A percentile compares a stretch with the other conserved stretches of the same genome.
Evolutionary conservation across 2,888 invertebrate species (phyloP).

Genomic region (Lasius platythorax): DNA sequence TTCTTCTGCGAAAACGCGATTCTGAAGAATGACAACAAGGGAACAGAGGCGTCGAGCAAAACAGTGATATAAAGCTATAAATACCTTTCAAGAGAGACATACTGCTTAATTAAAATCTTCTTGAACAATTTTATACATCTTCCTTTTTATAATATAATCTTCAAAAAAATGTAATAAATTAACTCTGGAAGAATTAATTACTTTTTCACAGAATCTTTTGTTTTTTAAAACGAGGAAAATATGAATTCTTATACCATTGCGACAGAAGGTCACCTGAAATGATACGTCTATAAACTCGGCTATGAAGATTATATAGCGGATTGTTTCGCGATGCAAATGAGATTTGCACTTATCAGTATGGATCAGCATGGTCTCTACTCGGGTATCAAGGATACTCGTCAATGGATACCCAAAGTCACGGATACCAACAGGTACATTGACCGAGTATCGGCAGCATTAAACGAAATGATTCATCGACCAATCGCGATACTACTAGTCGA

Average conservation of each 20-base stretch:
- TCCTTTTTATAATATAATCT: background rate
- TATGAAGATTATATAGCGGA: background rate
- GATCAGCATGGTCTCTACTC: background rate
- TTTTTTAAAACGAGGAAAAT: conserved; percentile 1
- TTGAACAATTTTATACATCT: background rate
- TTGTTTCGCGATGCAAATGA: conserved; percentile 3
- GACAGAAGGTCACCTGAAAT: background rate
- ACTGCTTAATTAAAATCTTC: conserved; percentile 5
- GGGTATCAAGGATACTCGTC: background rate
- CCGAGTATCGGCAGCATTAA: conserved; percentile 36
- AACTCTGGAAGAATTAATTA: background rate
- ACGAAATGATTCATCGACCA: conserved; percentile 17
- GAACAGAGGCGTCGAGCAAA: background rate
- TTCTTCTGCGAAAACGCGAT: conserved; percentile 52
- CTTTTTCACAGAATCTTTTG: background rate
- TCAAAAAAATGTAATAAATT: background rate
- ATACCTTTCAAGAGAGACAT: background rate
- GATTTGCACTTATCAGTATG: background rate
- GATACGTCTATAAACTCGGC: background rate
- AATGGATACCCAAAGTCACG: conserved; percentile 6
- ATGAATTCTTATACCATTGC: background rate
- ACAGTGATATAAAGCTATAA: background rate
- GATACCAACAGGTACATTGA: background rate
- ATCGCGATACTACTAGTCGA: conserved; percentile 35
- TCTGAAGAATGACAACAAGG: background rate